phyloP scores from a whole-genome alignment of 2,888 invertebrate genomes.

The Eumacrocentrus americanus region DNA sequence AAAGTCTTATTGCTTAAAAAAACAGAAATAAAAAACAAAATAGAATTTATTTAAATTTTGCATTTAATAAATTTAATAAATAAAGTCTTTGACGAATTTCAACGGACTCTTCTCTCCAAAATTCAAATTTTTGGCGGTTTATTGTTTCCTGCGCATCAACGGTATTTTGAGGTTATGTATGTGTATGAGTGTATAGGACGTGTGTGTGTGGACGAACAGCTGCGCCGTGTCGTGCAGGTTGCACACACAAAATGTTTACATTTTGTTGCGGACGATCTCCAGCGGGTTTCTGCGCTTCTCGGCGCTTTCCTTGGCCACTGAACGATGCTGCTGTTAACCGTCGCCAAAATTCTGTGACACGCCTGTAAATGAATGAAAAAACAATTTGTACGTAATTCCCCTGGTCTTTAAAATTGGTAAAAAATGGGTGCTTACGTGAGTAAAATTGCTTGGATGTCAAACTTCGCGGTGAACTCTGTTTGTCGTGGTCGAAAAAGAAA shows the following conservation, averaged over 20 bases:
- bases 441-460: slow-evolving; percentile 54
- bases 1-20: too few species aligned
- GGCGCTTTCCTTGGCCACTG: neutral
- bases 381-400: neutral
- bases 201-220: too few species aligned
- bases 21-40: too few species aligned
- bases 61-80: too few species aligned
- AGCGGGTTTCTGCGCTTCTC: slow-evolving; percentile 6
- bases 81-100: too few species aligned
- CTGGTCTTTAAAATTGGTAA: neutral
- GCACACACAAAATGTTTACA: slow-evolving; percentile 35
- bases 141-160: too few species aligned
- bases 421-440: slow-evolving; percentile 56
- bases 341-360: neutral
- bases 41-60: too few species aligned
- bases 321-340: neutral
- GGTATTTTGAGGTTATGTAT: too few species aligned
- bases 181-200: too few species aligned
- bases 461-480: slow-evolving; percentile 54
- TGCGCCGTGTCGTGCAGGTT: slow-evolving; percentile 34
- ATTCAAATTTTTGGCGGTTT: too few species aligned
- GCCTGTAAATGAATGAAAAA: neutral
- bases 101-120: too few species aligned
- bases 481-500: slow-evolving; percentile 65
- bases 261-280: slow-evolving; percentile 14